Conservation (phyloP, 37 sponge, comb jelly and placozoan genomes). For the Aplysina aerophoba region DNA sequence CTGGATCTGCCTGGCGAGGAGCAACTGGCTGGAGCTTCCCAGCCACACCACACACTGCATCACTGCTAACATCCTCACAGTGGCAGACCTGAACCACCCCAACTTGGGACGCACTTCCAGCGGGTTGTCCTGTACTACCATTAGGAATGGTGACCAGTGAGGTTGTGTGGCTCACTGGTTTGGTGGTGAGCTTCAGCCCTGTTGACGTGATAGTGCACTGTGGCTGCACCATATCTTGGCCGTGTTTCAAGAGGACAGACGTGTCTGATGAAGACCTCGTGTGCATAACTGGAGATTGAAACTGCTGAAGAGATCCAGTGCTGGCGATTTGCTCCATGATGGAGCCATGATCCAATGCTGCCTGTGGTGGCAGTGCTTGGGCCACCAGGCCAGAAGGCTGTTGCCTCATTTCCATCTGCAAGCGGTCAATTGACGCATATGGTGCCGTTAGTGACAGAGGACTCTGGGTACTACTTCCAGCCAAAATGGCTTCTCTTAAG, state of each 20-base stretch:
- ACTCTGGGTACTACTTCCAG: too few species aligned
- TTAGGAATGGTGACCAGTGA: background rate
- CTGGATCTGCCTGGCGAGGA: background rate
- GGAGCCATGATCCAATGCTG: background rate
- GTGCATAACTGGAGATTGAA: background rate
- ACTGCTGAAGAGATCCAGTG: background rate
- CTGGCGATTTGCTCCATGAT: background rate
- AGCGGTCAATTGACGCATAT: constrained; percentile 20
- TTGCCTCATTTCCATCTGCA: background rate
- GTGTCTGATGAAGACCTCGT: background rate
- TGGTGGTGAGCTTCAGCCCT: background rate
- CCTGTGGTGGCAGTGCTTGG: background rate
- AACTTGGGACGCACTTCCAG: background rate
- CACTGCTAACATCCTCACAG: background rate
- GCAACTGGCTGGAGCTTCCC: background rate
- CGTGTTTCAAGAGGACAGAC: background rate
- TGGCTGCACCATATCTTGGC: background rate
- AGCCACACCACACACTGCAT: background rate
- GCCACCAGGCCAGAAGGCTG: background rate
- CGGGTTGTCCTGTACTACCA: background rate
- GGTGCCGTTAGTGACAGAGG: background rate
- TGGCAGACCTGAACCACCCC: background rate
- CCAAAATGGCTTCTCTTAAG: background rate
- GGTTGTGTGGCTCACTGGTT: constrained; percentile 2
- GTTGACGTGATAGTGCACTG: background rate